These are phyloP conservation scores for Diaprepes abbreviatus DNA, from an alignment of 2,888 invertebrate species.

Conservation along the genomic window DNA sequence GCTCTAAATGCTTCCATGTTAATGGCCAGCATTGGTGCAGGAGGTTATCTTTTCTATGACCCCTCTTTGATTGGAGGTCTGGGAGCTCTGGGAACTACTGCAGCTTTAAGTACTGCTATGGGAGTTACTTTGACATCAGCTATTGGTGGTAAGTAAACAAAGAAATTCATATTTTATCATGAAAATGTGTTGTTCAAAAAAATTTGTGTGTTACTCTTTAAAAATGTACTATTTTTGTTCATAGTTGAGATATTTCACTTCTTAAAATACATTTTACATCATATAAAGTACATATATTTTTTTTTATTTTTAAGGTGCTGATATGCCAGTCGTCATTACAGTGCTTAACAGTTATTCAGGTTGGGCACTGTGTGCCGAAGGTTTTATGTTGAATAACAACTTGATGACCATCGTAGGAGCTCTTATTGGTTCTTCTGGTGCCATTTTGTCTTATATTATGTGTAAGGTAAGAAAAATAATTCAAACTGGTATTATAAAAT, in stretches of 20 bases:
- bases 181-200: too few species aligned
- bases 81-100: conserved; percentile 81
- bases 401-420: conserved; percentile 94
- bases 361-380: conserved; percentile 94
- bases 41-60: conserved; percentile 77
- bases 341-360: conserved; percentile 94
- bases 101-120: conserved; percentile 83
- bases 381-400: conserved; percentile 94
- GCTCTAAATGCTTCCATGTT: conserved; percentile 79
- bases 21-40: conserved; percentile 80
- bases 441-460: conserved; percentile 94
- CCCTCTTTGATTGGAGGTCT: conserved; percentile 78
- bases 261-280: too few species aligned
- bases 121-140: conserved; percentile 90
- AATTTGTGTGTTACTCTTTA: too few species aligned
- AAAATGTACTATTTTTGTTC: too few species aligned
- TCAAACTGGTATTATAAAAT: too few species aligned
- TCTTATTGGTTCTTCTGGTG: conserved; percentile 91
- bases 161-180: too few species aligned
- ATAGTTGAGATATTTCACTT: too few species aligned
- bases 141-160: conserved; percentile 79
- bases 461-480: conserved; percentile 77
- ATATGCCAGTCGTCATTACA: conserved; percentile 95
- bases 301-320: conserved; percentile 72
- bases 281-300: too few species aligned